Conservation (phyloP, 2,797 vertebrate genomes). For the Philypnodon macrostomus region DNA sequence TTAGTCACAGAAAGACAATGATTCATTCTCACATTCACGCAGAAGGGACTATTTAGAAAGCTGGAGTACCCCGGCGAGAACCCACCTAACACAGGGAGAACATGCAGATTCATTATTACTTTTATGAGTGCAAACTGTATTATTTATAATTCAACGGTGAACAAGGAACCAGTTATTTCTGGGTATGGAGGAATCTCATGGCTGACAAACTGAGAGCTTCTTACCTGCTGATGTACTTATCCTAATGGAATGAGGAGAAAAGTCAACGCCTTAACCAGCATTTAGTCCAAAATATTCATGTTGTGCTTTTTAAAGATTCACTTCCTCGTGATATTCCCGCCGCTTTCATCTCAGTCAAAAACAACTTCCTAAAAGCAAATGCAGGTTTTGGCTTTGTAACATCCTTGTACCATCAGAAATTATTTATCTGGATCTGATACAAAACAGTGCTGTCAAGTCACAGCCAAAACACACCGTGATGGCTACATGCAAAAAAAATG, state of each 20-base stretch:
- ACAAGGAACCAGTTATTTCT: conserved; percentile 57
- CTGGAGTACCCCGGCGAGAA: too few species aligned
- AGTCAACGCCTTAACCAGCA: conserved; percentile 19
- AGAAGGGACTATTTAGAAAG: too few species aligned
- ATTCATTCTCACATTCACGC: too few species aligned
- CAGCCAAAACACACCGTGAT: not conserved
- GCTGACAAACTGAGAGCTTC: conserved; percentile 40
- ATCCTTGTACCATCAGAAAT: not conserved
- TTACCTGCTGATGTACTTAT: conserved; percentile 43
- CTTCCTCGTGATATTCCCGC: not conserved
- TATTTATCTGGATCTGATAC: not conserved
- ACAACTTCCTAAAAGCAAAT: conserved; percentile 5
- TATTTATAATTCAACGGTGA: conserved; percentile 57
- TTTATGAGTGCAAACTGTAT: too few species aligned
- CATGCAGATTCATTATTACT: too few species aligned
- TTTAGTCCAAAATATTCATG: conserved; percentile 20
- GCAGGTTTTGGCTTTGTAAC: not conserved
- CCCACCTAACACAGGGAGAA: too few species aligned
- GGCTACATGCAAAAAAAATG: not conserved
- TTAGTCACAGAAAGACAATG: too few species aligned
- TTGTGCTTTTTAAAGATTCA: not conserved
- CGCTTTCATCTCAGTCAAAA: conserved; percentile 12
- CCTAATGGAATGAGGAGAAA: conserved; percentile 33
- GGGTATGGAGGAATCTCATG: conserved; percentile 42
- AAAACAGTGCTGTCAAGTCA: not conserved